A percentile compares a stretch with the other conserved stretches of the same genome.
Evolutionary conservation across 1,140 invertebrate genomes (phyloP).

Genomic region (Panagrolaimus sp.): DNA sequence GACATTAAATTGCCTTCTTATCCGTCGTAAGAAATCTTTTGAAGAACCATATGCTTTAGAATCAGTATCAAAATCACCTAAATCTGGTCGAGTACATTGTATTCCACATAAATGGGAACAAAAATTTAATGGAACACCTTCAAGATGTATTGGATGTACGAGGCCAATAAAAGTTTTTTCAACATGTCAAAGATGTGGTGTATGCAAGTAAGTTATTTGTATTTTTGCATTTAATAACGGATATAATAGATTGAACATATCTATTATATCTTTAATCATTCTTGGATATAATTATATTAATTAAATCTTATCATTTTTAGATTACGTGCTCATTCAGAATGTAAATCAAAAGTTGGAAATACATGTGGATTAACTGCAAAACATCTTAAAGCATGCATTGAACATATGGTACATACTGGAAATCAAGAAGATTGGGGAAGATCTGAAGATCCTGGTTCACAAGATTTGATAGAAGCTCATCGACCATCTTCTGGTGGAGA

Average conservation of each 20-base stretch:
- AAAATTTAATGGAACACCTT: slow-evolving; percentile 47
- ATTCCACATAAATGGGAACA: slow-evolving; percentile 31
- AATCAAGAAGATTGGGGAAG: slow-evolving; percentile 49
- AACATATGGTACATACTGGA: slow-evolving; percentile 45
- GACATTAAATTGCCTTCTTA: too few species aligned
- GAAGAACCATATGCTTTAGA: slow-evolving; percentile 3
- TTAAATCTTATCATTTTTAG: slow-evolving; percentile 21
- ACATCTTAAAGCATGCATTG: slow-evolving; percentile 41
- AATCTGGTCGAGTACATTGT: slow-evolving; percentile 10
- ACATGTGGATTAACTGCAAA: slow-evolving; percentile 45
- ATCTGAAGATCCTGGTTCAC: slow-evolving; percentile 18
- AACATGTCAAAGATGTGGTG: slow-evolving; percentile 43
- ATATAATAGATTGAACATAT: too few species aligned
- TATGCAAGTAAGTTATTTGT: slow-evolving; percentile 47
- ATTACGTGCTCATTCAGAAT: slow-evolving; percentile 31
- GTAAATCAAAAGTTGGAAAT: slow-evolving; percentile 14
- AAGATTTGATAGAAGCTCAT: slow-evolving; percentile 27
- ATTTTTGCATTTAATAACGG: too few species aligned
- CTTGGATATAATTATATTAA: too few species aligned
- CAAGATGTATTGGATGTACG: slow-evolving; percentile 31
- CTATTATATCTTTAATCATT: too few species aligned
- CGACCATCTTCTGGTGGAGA: slow-evolving; percentile 11
- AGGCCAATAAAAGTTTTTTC: slow-evolving; percentile 31
- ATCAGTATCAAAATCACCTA: slow-evolving; percentile 2
- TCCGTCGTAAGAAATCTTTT: too few species aligned